These are phyloP conservation scores for Synodontis membranacea DNA, from an alignment of 2,113 vertebrate genomes.

Conservation along the genomic window DNA sequence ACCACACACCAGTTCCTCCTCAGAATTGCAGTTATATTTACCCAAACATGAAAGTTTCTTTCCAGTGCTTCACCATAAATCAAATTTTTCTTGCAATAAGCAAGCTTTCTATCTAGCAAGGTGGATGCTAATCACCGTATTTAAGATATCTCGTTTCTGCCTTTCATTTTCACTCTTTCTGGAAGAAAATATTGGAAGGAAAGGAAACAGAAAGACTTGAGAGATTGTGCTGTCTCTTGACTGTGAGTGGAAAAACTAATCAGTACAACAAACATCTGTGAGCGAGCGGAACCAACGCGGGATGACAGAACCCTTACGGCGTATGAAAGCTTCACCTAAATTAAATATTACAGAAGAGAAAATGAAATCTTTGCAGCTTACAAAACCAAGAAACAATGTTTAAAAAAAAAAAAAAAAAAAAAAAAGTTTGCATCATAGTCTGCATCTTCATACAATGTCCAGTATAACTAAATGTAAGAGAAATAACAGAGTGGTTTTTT, in stretches of 20 bases:
- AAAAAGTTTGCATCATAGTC: neutral
- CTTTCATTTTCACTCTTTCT: neutral
- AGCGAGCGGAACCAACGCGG: conserved; percentile 21
- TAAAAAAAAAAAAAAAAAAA: neutral
- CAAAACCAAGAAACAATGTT: neutral
- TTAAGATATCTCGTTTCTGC: neutral
- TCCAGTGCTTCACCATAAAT: neutral
- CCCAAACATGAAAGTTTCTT: neutral
- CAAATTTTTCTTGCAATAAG: neutral
- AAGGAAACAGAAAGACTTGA: conserved; percentile 34
- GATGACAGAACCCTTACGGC: conserved; percentile 14
- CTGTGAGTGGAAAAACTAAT: conserved; percentile 34
- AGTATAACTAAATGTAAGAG: neutral
- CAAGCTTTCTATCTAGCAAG: neutral
- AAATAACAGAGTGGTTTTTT: neutral
- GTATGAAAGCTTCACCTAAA: conserved; percentile 21
- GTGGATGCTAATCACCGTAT: neutral
- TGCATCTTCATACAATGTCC: neutral
- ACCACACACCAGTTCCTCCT: neutral
- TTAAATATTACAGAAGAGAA: conserved; percentile 6
- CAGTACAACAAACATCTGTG: conserved; percentile 23
- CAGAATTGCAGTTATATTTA: neutral
- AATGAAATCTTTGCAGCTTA: conserved; percentile 10
- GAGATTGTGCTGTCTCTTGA: conserved; percentile 9
- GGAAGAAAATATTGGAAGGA: neutral